phyloP scores from a whole-genome alignment of 1,140 invertebrate species.

The Drosophila repletoides region DNA sequence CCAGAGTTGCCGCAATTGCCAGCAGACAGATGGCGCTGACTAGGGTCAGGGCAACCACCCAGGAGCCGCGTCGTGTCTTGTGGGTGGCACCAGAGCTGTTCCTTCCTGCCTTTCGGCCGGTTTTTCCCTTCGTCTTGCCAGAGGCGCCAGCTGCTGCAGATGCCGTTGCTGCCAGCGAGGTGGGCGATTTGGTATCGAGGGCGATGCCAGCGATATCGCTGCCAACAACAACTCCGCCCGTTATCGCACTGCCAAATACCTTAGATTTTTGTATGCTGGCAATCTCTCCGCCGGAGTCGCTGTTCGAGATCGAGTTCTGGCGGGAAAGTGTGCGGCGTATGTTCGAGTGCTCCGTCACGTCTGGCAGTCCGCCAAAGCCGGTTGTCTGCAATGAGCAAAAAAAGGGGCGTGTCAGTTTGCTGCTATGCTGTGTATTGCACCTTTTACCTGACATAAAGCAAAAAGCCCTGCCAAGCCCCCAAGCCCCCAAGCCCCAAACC shows the following conservation, averaged over 20 bases:
- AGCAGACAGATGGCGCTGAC: constrained; percentile 71
- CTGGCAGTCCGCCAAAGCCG: constrained; percentile 79
- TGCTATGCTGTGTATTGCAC: neutral
- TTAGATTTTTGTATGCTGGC: constrained; percentile 79
- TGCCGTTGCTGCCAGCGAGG: constrained; percentile 48
- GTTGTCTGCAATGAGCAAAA: constrained; percentile 68
- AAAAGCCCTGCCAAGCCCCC: neutral
- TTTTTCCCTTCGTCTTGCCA: constrained; percentile 45
- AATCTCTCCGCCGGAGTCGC: constrained; percentile 74
- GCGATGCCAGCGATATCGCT: constrained; percentile 57
- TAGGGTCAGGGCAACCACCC: constrained; percentile 67
- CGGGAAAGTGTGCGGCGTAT: constrained; percentile 76
- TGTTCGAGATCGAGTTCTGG: constrained; percentile 81
- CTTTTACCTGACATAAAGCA: constrained; percentile 22
- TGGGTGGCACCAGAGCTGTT: constrained; percentile 30
- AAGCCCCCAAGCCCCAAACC: too few relatives aligned
- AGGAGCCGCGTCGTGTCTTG: constrained; percentile 66
- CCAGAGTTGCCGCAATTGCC: constrained; percentile 69
- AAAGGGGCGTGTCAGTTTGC: constrained; percentile 11
- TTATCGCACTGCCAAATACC: constrained; percentile 63
- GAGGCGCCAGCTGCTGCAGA: constrained; percentile 32
- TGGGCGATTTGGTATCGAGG: constrained; percentile 62
- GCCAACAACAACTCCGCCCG: constrained; percentile 57
- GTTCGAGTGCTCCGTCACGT: constrained; percentile 81
- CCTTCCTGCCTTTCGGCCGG: constrained; percentile 43